Percentiles rank a stretch among this genome's conserved stretches.
phyloP scores from a whole-genome alignment of 2,113 vertebrate genomes.

The Macaca nemestrina region DNA sequence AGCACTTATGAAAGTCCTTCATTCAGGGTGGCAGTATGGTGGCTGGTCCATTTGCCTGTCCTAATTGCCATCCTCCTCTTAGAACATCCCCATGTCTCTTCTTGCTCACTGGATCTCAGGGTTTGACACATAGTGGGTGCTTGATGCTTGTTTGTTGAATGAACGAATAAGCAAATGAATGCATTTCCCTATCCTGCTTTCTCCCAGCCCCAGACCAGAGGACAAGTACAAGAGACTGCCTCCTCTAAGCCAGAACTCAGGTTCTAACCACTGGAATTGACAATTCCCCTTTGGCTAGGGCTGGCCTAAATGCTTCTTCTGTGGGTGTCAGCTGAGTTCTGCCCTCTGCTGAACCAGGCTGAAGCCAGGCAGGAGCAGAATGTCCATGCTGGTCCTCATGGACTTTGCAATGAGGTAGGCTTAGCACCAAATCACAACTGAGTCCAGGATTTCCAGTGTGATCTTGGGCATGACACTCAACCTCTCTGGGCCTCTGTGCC shows the following conservation, averaged over 20 bases:
- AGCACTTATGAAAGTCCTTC: background rate
- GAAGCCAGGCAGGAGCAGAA: background rate
- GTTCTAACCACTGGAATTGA: too few relatives aligned
- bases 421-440: background rate
- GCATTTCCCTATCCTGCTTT: background rate
- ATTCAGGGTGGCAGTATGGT: background rate
- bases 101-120: background rate
- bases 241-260: too few relatives aligned
- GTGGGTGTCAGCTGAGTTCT: too few relatives aligned
- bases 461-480: background rate
- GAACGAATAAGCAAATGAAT: background rate
- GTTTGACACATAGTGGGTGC: background rate
- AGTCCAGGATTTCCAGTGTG: background rate
- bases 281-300: too few relatives aligned
- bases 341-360: too few relatives aligned
- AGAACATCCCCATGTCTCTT: background rate
- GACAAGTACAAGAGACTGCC: background rate
- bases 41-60: background rate
- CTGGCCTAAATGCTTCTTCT: too few relatives aligned
- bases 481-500: background rate
- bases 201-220: background rate
- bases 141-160: background rate
- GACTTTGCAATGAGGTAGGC: background rate
- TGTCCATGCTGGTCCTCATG: rapidly evolving
- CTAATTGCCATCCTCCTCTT: background rate